These are phyloP conservation scores for Athalia circularis DNA, from an alignment of 2,888 invertebrate genomes.

Conservation along the genomic window DNA sequence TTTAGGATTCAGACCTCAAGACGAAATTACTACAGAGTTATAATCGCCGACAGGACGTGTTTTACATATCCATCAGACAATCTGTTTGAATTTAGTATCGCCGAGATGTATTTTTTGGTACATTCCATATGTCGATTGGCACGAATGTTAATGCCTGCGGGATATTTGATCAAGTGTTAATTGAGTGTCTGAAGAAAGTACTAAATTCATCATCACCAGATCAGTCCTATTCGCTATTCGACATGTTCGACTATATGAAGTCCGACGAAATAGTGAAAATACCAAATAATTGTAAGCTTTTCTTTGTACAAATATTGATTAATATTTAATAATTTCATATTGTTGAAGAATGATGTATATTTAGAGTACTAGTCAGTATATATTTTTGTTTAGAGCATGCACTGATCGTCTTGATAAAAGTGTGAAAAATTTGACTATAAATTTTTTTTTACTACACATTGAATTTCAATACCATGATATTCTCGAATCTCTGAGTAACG, in stretches of 20 bases:
- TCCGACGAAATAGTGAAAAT: constrained; percentile 53
- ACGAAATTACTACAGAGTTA: constrained; percentile 91
- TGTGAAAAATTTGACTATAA: constrained; percentile 17
- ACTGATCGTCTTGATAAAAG: background rate
- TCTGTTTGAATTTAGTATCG: constrained; percentile 29
- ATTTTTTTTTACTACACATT: constrained; percentile 11
- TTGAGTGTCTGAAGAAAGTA: background rate
- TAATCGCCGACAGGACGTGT: constrained; percentile 69
- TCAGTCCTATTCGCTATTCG: constrained; percentile 22
- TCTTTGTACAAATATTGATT: constrained; percentile 43
- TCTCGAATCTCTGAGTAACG: too few relatives aligned
- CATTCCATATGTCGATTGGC: background rate
- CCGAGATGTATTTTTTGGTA: background rate
- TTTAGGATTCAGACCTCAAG: constrained; percentile 90
- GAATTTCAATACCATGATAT: constrained; percentile 18
- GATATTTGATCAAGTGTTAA: background rate
- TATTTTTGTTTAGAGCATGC: constrained; percentile 5
- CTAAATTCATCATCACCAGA: constrained; percentile 21
- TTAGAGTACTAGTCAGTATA: constrained; percentile 43
- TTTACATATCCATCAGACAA: constrained; percentile 37
- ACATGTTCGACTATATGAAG: constrained; percentile 41
- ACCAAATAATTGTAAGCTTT: constrained; percentile 59
- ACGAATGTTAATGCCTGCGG: background rate
- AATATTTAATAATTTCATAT: constrained; percentile 40
- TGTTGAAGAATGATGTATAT: constrained; percentile 36